Conservation (phyloP, 2,113 vertebrate species). For the Struthio camelus region DNA sequence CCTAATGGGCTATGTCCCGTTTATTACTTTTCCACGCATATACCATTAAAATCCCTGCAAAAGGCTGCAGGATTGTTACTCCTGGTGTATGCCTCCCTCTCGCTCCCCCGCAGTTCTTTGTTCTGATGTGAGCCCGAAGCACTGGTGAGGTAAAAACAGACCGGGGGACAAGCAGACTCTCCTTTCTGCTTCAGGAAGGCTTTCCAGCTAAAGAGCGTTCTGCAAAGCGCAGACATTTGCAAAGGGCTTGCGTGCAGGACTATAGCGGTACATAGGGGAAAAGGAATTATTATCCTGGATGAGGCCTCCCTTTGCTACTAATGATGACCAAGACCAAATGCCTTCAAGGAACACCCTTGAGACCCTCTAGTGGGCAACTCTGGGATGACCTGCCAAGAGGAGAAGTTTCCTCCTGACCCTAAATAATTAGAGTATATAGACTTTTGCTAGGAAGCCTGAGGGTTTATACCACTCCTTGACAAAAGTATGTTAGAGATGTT, state of each 20-base stretch:
- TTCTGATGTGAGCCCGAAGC: not conserved
- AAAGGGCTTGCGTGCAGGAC: not conserved
- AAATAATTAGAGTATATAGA: slow-evolving; percentile 36
- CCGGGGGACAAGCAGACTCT: not conserved
- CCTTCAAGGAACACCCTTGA: slow-evolving; percentile 58
- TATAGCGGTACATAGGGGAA: not conserved
- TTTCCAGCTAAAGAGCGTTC: not conserved
- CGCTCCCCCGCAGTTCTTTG: slow-evolving; percentile 30
- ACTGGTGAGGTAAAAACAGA: not conserved
- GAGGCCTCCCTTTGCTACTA: slow-evolving; percentile 47
- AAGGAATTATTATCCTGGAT: slow-evolving; percentile 16
- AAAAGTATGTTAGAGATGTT: slow-evolving; percentile 10
- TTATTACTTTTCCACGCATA: slow-evolving; percentile 75
- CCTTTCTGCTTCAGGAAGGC: not conserved
- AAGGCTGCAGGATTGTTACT: slow-evolving; percentile 31
- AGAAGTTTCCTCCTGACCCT: slow-evolving; percentile 44
- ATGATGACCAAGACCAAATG: slow-evolving; percentile 43
- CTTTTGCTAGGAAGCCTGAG: slow-evolving; percentile 21
- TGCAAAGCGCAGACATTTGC: not conserved
- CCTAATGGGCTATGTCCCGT: slow-evolving; percentile 80
- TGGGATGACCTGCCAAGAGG: slow-evolving; percentile 55
- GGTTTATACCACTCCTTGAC: not conserved
- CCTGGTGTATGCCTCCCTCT: slow-evolving; percentile 19
- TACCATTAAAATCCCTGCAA: slow-evolving; percentile 68
- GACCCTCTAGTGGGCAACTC: slow-evolving; percentile 66